A percentile compares a stretch with the other conserved stretches of the same genome.
Evolutionary conservation across 1,140 invertebrate species (phyloP).

Genomic region (Drosophila yakuba): DNA sequence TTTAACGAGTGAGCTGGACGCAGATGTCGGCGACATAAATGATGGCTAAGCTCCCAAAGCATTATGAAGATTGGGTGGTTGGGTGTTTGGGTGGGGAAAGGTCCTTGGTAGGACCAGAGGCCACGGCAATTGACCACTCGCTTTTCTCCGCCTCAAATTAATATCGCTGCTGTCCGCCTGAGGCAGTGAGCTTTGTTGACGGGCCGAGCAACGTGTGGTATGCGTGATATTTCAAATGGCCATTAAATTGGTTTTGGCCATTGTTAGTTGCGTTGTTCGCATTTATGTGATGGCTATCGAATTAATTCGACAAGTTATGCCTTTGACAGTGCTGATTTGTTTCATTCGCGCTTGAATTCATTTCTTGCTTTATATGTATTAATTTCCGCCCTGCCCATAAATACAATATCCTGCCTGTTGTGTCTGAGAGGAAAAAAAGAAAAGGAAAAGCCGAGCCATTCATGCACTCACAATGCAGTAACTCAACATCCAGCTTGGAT

Average conservation of each 20-base stretch:
- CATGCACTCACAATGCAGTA: constrained; percentile 17
- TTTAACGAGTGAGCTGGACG: constrained; percentile 50
- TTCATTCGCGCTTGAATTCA: constrained; percentile 28
- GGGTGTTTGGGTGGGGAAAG: not conserved
- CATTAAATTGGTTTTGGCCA: constrained; percentile 45
- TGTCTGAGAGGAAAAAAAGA: not conserved
- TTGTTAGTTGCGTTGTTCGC: constrained; percentile 23
- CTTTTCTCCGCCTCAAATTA: constrained; percentile 12
- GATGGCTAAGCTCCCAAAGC: constrained; percentile 42
- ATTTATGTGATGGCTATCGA: constrained; percentile 55
- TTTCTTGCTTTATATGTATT: constrained; percentile 23
- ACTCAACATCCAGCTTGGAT: not conserved
- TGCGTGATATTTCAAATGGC: constrained; percentile 57
- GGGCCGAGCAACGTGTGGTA: constrained; percentile 54
- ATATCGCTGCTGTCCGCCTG: constrained; percentile 22
- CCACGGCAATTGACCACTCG: constrained; percentile 48
- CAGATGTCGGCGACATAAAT: constrained; percentile 56
- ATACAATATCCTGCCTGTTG: not conserved
- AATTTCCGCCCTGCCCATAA: constrained; percentile 11
- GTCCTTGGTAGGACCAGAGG: not conserved
- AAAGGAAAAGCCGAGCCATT: not conserved
- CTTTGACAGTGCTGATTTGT: constrained; percentile 35
- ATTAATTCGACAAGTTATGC: constrained; percentile 47
- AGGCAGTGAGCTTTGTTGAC: constrained; percentile 20
- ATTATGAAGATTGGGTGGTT: constrained; percentile 24